These are phyloP conservation scores for Chironomus striatipennis DNA, from an alignment of 1,140 invertebrate species.

Conservation along the genomic window DNA sequence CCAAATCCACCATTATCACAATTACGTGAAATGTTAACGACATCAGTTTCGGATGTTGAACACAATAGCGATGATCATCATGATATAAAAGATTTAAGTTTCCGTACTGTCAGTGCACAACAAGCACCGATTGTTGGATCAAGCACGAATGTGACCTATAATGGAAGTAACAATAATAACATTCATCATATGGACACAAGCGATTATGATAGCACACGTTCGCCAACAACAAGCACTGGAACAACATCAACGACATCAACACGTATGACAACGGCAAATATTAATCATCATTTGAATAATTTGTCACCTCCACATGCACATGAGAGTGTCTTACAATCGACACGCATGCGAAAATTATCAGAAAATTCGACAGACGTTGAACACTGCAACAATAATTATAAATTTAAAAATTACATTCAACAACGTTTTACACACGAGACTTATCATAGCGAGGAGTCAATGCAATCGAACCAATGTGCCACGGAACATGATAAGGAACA, in stretches of 20 bases:
- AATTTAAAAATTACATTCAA: slow-evolving; percentile 93
- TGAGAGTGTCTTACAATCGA: slow-evolving; percentile 31
- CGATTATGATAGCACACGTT: slow-evolving; percentile 20
- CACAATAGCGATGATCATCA: slow-evolving; percentile 62
- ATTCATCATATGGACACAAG: slow-evolving; percentile 19
- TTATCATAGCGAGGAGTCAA: slow-evolving; percentile 35
- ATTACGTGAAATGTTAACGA: slow-evolving; percentile 37
- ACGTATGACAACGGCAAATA: not conserved
- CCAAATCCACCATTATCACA: slow-evolving; percentile 38
- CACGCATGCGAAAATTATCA: slow-evolving; percentile 37
- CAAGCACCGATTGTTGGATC: slow-evolving; percentile 28
- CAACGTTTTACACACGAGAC: slow-evolving; percentile 58
- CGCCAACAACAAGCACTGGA: slow-evolving; percentile 27
- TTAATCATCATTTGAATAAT: slow-evolving; percentile 29
- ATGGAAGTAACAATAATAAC: not conserved
- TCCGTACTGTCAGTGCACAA: slow-evolving; percentile 38
- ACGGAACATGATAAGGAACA: not conserved
- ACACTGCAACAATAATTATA: slow-evolving; percentile 59
- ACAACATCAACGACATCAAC: slow-evolving; percentile 29
- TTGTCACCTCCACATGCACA: slow-evolving; percentile 35
- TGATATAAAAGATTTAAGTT: slow-evolving; percentile 39
- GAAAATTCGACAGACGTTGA: slow-evolving; percentile 43
- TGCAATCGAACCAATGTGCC: not conserved
- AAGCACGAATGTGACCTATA: slow-evolving; percentile 27
- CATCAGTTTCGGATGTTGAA: slow-evolving; percentile 35